Percentiles rank a stretch among this genome's conserved stretches.
These are phyloP conservation scores for Tetraodon nigroviridis DNA, from an alignment of 2,113 vertebrate species.

Conservation along the genomic window DNA sequence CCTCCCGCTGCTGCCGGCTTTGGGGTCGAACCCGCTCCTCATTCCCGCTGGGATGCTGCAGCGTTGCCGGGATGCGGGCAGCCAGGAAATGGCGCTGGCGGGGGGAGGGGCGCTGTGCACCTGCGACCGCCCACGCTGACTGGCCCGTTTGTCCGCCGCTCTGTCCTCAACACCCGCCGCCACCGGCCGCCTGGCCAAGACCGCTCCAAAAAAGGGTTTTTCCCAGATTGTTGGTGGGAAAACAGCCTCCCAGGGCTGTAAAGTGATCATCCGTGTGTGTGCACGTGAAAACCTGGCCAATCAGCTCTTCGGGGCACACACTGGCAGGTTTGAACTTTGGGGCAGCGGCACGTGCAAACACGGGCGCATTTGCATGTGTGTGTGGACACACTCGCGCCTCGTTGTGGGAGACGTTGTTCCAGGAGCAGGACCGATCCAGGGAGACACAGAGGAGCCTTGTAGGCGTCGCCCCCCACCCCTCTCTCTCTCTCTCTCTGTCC, in stretches of 20 bases:
- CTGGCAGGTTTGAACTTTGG: too few species aligned
- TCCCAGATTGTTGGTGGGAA: too few species aligned
- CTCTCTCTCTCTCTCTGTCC: constrained; percentile 24
- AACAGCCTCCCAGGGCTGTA: too few species aligned
- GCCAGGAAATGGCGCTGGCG: constrained; percentile 75
- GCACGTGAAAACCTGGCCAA: too few species aligned
- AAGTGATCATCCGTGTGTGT: too few species aligned
- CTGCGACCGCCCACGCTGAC: constrained; percentile 73
- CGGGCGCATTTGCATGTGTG: constrained; percentile 10
- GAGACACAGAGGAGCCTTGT: constrained; percentile 72
- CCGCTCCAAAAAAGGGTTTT: too few species aligned
- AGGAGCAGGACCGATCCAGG: constrained; percentile 47
- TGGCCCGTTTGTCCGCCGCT: constrained; percentile 70
- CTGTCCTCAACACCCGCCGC: constrained; percentile 54
- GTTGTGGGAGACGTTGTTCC: constrained; percentile 54
- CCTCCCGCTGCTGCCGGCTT: constrained; percentile 22
- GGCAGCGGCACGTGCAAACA: constrained; percentile 2
- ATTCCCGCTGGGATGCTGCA: constrained; percentile 66
- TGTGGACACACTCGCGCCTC: constrained; percentile 14
- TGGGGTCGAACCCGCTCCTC: constrained; percentile 63
- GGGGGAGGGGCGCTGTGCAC: too few species aligned
- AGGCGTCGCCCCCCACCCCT: constrained; percentile 17
- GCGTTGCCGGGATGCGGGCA: constrained; percentile 73
- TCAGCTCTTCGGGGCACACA: too few species aligned
- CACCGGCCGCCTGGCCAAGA: constrained; percentile 65